Base-by-base conservation (phyloP, 1,140 invertebrate species). In the Hermetia illucens region DNA sequence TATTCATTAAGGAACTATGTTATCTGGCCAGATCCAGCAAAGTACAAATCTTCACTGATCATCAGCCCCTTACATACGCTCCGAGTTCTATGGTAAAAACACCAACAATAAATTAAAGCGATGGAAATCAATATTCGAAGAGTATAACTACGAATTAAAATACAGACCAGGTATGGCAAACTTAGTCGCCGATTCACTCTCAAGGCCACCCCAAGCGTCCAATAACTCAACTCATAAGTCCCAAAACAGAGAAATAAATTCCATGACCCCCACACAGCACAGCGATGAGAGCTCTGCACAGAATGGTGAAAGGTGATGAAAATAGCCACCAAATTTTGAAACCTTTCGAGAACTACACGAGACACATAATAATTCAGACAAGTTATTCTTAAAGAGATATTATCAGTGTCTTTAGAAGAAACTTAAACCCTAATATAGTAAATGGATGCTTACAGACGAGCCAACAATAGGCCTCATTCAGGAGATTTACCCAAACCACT, bases 1-100 rank as follows among this genome's bases (percentile, higher is more conserved):
- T 2, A 48, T 34, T 43, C 57, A 22, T 62, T 63, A 24, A 30
- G 50, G 19, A 47, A 45, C n/a, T 53, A 49, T 42, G 35, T 53
- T 6, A 47, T 43, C 21, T n/a, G n/a, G n/a, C n/a, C n/a, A 36
- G 41, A 9, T 45, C 43, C 10, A 18, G 25, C 25, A 42, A 47
- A 35, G 44, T 50, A 17, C 39, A 18, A 25, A 39, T 47, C 5
- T 10, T 47, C 0, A 49, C 44, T 5, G 50, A 50, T 36, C 45
- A 68, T 37, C 50, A 51, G 37, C 53, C 61, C 3, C 44, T 67
- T 18, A 44, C 37, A 36, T 66, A 52, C 49, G 39, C 69, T 5
- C 39, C 50, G 9, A 50, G 46, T 8, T n/a, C n/a, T n/a, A n/a
- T n/a, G 47, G 57, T 0, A 62, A 57, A 47, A 52, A 63, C 25